Conservation (phyloP, 1,140 invertebrate genomes). For the Gerris buenoi region DNA sequence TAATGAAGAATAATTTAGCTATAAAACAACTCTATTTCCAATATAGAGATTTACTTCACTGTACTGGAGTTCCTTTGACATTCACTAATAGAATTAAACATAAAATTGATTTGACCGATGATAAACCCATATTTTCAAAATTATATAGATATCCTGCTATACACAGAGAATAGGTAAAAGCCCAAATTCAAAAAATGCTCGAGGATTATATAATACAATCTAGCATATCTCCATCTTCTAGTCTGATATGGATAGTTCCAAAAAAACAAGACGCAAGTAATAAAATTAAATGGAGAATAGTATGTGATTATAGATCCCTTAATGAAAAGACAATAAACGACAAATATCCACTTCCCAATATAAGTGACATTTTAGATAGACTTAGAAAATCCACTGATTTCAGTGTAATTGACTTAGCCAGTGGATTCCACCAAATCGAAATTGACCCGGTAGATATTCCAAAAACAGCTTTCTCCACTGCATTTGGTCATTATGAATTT, state of each 20-base stretch:
- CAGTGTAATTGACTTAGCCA: constrained; percentile 16
- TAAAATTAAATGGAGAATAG: constrained; percentile 18
- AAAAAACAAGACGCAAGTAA: constrained; percentile 19
- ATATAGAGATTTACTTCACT: neutral
- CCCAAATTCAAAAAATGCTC: neutral
- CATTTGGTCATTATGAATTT: too few species aligned
- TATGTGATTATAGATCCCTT: constrained; percentile 21
- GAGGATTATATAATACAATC: neutral
- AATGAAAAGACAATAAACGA: constrained; percentile 14
- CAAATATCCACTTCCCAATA: constrained; percentile 8
- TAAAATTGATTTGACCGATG: neutral
- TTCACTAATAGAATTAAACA: neutral
- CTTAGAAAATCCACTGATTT: constrained; percentile 15
- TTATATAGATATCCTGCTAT: neutral
- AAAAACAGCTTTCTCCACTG: constrained; percentile 22
- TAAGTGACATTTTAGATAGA: constrained; percentile 4
- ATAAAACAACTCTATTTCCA: neutral
- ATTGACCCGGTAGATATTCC: constrained; percentile 13
- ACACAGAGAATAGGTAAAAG: neutral
- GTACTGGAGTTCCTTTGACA: neutral
- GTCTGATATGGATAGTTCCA: constrained; percentile 15
- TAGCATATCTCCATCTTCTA: constrained; percentile 11
- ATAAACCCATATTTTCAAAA: neutral
- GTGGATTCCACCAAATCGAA: constrained; percentile 27
- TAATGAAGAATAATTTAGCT: neutral